These are phyloP conservation scores for Australoheros facetus DNA, from an alignment of 2,797 vertebrate genomes.

Conservation along the genomic window DNA sequence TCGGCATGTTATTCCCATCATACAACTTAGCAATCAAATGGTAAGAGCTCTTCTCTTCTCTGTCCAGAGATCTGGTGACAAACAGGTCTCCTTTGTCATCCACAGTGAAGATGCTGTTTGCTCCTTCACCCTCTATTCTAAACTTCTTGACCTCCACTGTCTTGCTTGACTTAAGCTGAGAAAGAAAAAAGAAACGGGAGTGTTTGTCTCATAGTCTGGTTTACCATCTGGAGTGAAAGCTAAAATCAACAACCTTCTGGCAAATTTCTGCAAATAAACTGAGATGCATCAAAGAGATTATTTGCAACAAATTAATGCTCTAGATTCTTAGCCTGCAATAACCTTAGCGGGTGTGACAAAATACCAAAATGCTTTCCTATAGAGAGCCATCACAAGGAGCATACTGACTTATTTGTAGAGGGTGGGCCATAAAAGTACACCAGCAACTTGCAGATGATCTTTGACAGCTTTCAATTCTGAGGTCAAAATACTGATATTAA, in stretches of 20 bases:
- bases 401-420: background rate
- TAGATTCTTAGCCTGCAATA: slow-evolving; percentile 12
- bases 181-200: background rate
- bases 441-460: background rate
- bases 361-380: background rate
- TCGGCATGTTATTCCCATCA: slow-evolving; percentile 26
- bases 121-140: slow-evolving; percentile 77
- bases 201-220: background rate
- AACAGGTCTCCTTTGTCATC: slow-evolving; percentile 73
- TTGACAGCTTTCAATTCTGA: background rate
- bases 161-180: slow-evolving; percentile 74
- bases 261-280: slow-evolving; percentile 6
- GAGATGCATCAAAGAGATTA: slow-evolving; percentile 34
- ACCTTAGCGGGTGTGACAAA: slow-evolving; percentile 22
- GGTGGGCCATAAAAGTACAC: background rate
- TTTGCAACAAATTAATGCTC: slow-evolving; percentile 25
- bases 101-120: slow-evolving; percentile 72
- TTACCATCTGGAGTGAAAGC: background rate
- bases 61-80: slow-evolving; percentile 71
- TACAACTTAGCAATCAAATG: slow-evolving; percentile 68
- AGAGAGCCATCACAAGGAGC: background rate
- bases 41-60: slow-evolving; percentile 76
- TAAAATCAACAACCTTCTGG: slow-evolving; percentile 7
- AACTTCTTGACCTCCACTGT: slow-evolving; percentile 32
- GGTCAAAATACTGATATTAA: background rate